Evolutionary conservation across 1,140 invertebrate genomes (phyloP), one percentile per base, ranked within the genome.

Genomic region (Helicoverpa zea): DNA sequence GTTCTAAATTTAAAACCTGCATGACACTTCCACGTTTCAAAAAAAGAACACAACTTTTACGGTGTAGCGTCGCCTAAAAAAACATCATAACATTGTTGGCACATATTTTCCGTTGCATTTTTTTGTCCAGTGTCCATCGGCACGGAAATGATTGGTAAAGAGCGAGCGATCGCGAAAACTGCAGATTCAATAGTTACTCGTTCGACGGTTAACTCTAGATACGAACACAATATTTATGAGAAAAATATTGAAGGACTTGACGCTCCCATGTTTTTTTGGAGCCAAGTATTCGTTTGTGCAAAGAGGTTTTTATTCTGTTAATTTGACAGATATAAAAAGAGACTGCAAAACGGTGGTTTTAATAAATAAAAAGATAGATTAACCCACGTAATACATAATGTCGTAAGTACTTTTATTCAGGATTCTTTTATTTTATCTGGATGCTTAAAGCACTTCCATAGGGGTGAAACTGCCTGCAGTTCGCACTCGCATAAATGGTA

Each of bases 111-210:
- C 66, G 51, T 16, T 52, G 66, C 18, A 70, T 56, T 72, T 56
- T 72, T 56, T 72, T 49, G 43, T 35, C 3, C 51, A 56, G 7
- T 49, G 52, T 56, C 29, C 68, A 56, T n/a, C 49, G 12, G 68
- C 11, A 35, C 18, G 73, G 58, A 75, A 75, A 75, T 75, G n/a
- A 75, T 75, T 75, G 29, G 35, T 30, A 61, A 75, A 75, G 56
- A 61, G 73, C 23, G 43, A 75, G 30, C 73, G 10, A 56, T 61
- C 16, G 47, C 12, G 18, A 75, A 47, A 56, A 49, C 35, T 61
- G 73, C 58, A 75, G 30, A 75, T 75, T 75, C 58, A 49, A 75
- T 75, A 47, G 63, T 49, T 43, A n/a, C 43, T 18, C 18, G 47
- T 7, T 29, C 13, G 43, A 23, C 56, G 18, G 58, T 49, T 61